Conservation (phyloP, 2,888 invertebrate genomes). For the Torymus texanus region DNA sequence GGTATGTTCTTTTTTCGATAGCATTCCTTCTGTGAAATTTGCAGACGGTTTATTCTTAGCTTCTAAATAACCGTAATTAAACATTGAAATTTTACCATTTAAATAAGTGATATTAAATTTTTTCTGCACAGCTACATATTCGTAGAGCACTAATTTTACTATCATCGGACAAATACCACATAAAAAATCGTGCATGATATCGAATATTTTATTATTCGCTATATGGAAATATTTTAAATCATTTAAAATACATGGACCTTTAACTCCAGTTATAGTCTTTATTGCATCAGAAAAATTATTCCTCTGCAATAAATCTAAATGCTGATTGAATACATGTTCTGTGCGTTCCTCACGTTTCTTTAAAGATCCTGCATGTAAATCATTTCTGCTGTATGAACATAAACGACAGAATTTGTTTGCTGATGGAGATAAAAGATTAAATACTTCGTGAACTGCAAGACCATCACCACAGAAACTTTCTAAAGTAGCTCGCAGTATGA, state of each 20-base stretch:
- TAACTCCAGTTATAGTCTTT: slow-evolving; percentile 21
- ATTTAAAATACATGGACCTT: slow-evolving; percentile 1
- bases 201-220: slow-evolving; percentile 20
- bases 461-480: slow-evolving; percentile 1
- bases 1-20: too few relatives aligned
- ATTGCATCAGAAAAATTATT: slow-evolving; percentile 4
- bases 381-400: too few relatives aligned
- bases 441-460: neutral
- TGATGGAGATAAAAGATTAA: neutral
- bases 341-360: neutral
- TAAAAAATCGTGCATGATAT: slow-evolving; percentile 16
- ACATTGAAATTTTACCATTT: slow-evolving; percentile 1
- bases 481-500: neutral
- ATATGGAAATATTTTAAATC: slow-evolving; percentile 31
- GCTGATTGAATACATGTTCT: neutral
- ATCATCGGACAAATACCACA: neutral
- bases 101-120: too few relatives aligned
- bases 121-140: neutral
- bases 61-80: slow-evolving; percentile 2
- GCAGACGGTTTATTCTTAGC: slow-evolving; percentile 24
- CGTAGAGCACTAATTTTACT: slow-evolving; percentile 1
- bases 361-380: neutral
- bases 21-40: slow-evolving; percentile 13
- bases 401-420: too few relatives aligned
- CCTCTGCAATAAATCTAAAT: neutral